These are phyloP conservation scores for Cheilosia urbana DNA, from an alignment of 2,888 invertebrate genomes.

Conservation along the genomic window DNA sequence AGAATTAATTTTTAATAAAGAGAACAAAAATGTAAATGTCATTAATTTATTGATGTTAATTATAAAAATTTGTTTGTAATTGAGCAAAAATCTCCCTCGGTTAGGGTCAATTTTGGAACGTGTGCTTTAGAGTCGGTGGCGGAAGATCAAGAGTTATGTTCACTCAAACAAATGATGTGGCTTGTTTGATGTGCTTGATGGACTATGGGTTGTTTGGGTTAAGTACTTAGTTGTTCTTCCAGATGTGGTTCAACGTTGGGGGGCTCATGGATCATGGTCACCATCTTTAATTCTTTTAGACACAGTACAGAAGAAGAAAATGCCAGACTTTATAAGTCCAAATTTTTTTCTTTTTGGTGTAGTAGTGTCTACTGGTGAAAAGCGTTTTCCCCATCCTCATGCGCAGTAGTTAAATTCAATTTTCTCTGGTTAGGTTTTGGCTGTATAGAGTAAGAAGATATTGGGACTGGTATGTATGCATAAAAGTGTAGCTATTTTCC, in stretches of 20 bases:
- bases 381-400: conserved; percentile 10
- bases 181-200: not conserved
- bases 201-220: not conserved
- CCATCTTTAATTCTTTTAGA: not conserved
- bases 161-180: too few relatives aligned
- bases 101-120: too few relatives aligned
- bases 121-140: too few relatives aligned
- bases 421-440: not conserved
- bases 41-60: too few relatives aligned
- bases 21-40: too few relatives aligned
- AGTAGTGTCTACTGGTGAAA: not conserved
- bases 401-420: conserved; percentile 15
- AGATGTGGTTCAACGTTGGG: not conserved
- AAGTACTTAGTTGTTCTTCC: not conserved
- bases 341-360: not conserved
- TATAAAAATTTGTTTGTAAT: too few relatives aligned
- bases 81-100: too few relatives aligned
- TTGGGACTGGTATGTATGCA: not conserved
- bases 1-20: too few relatives aligned
- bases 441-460: not conserved
- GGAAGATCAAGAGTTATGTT: too few relatives aligned
- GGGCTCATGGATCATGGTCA: too few relatives aligned
- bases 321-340: too few relatives aligned
- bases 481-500: not conserved
- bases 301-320: not conserved